These are phyloP conservation scores for Okamejei kenojei DNA, from an alignment of 2,797 vertebrate genomes.

Conservation along the genomic window DNA sequence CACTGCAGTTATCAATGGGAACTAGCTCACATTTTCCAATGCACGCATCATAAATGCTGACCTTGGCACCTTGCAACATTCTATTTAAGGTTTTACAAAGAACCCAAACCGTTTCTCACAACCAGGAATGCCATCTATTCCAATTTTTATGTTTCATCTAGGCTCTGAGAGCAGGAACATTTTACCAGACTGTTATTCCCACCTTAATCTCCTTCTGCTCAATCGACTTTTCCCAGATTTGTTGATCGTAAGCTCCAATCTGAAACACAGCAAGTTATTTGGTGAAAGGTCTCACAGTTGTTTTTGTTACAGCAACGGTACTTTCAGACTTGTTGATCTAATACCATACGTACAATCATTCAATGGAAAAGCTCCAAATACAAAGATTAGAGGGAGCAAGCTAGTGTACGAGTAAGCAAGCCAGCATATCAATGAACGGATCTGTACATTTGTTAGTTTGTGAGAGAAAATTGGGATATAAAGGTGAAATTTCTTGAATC, in stretches of 20 bases:
- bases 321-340: background rate
- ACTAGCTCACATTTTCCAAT: background rate
- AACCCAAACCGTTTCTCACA: background rate
- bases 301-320: background rate
- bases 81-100: too few relatives aligned
- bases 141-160: background rate
- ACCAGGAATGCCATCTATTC: background rate
- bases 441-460: too few relatives aligned
- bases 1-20: background rate
- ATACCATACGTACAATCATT: background rate
- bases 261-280: slow-evolving; percentile 46
- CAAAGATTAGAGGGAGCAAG: background rate
- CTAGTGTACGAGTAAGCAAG: background rate
- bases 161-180: background rate
- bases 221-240: slow-evolving; percentile 88
- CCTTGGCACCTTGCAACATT: too few relatives aligned
- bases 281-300: background rate
- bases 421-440: too few relatives aligned
- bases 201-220: slow-evolving; percentile 81
- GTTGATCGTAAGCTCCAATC: slow-evolving; percentile 91
- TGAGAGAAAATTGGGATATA: background rate
- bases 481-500: too few relatives aligned
- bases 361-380: background rate
- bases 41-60: background rate
- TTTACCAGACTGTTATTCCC: slow-evolving; percentile 42